These are phyloP conservation scores for Zhuqinia jingwanae DNA, from an alignment of 2,888 invertebrate species.

Conservation along the genomic window DNA sequence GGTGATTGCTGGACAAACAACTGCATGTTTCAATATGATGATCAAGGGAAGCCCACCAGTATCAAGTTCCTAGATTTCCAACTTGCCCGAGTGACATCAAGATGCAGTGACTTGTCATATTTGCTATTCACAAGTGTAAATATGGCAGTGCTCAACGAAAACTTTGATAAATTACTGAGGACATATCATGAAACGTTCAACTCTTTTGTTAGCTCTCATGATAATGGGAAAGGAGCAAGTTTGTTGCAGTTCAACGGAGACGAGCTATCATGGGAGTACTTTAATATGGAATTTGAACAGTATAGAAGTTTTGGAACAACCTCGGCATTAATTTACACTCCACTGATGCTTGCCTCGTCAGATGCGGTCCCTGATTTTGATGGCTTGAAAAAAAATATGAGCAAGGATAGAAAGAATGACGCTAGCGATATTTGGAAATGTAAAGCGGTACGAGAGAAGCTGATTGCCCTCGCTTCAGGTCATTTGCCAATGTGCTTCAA, in stretches of 20 bases:
- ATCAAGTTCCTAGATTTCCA: conserved; percentile 53
- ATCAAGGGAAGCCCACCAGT: conserved; percentile 3
- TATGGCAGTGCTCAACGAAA: conserved; percentile 24
- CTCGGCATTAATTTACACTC: conserved; percentile 35
- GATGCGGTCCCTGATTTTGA: conserved; percentile 34
- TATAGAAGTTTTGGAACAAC: conserved; percentile 56
- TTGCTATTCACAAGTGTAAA: conserved; percentile 32
- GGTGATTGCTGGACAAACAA: conserved; percentile 54
- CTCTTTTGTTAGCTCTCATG: not conserved
- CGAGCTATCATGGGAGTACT: conserved; percentile 25
- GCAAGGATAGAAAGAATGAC: not conserved
- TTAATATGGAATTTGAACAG: conserved; percentile 39
- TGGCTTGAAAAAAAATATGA: conserved; percentile 37
- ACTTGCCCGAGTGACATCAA: conserved; percentile 45
- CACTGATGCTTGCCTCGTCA: conserved; percentile 40
- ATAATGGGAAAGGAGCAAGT: not conserved
- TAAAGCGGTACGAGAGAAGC: conserved; percentile 41
- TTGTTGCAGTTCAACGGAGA: not conserved
- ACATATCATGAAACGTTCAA: conserved; percentile 29
- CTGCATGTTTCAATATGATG: conserved; percentile 36
- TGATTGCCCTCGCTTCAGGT: conserved; percentile 53
- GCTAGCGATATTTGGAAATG: conserved; percentile 43
- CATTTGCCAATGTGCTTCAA: conserved; percentile 59
- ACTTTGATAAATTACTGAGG: not conserved
- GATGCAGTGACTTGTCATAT: conserved; percentile 48